phyloP scores from a whole-genome alignment of 2,797 vertebrate species.

The Clarias fuscus region DNA sequence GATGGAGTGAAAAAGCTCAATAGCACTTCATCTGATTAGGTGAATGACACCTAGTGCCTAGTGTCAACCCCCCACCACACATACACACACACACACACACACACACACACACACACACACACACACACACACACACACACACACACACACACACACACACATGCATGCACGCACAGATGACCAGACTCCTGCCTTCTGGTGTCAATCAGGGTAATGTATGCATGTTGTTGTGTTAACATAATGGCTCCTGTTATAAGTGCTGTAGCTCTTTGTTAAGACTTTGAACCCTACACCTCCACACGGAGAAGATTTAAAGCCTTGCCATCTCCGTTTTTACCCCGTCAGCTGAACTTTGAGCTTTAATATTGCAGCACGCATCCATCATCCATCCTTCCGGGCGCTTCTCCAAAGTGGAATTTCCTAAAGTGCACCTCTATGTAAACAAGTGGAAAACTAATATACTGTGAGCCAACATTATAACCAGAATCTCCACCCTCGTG shows the following conservation, averaged over 20 bases:
- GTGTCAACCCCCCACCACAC: slow-evolving; percentile 20
- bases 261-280: slow-evolving; percentile 45
- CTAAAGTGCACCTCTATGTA: slow-evolving; percentile 45
- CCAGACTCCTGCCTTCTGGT: slow-evolving; percentile 44
- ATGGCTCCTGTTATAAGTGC: slow-evolving; percentile 44
- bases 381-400: slow-evolving; percentile 28
- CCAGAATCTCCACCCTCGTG: neutral
- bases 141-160: slow-evolving; percentile 16
- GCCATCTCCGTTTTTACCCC: slow-evolving; percentile 32
- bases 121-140: slow-evolving; percentile 28
- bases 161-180: slow-evolving; percentile 36
- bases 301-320: slow-evolving; percentile 32
- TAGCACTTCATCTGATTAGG: slow-evolving; percentile 56
- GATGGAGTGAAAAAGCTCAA: slow-evolving; percentile 46
- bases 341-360: slow-evolving; percentile 46
- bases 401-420: slow-evolving; percentile 32
- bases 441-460: slow-evolving; percentile 47
- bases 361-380: slow-evolving; percentile 42
- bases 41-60: slow-evolving; percentile 40
- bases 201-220: slow-evolving; percentile 51
- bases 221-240: slow-evolving; percentile 51
- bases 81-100: slow-evolving; percentile 22
- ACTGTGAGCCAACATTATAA: slow-evolving; percentile 33
- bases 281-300: slow-evolving; percentile 38
- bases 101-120: slow-evolving; percentile 29